Base-by-base conservation (phyloP, 2,113 vertebrate species). In the Dipodomys ordii region DNA sequence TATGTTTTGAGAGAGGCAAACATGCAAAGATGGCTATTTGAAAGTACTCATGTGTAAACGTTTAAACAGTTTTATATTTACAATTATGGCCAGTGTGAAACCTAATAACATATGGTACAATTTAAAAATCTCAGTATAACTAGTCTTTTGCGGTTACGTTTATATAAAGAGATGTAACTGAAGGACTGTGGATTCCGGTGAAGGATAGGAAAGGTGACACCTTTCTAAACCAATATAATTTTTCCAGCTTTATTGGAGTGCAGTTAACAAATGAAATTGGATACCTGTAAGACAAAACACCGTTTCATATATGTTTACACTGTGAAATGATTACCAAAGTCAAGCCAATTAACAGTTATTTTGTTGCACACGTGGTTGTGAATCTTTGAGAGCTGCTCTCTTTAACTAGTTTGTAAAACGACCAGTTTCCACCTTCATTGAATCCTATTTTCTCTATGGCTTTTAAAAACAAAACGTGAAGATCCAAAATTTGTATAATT, bases 1-100 rank as follows among this genome's bases (percentile, higher is more conserved):
- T 78, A 46, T 65, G 16, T 85, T 93, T 88, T 82, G 87, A 71
- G 73, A 92, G 67, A 65, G 39, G 16, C 57, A 84, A 83, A 80
- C 68, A 11, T 69, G 16, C 87, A n/a, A 72, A 30, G 39, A 44
- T 60, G 25, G n/a, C 3, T 60, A 28, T 68, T 13, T 73, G 4
- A 22, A 32, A 35, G 1, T 16, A 6, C n/a, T 20, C 53, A 39
- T 72, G 27, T 73, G 49, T 46, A 69, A 76, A 78, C 7, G 79
- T 32, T 92, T 62, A 2, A 30, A 81, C 86, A 83, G 18, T 49
- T 69, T 28, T 22, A 25, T 69, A 60, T 79, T 88, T 92, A 65
- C 44, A 69, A 22, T 74, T 6, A 44, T 88, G 35, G 3, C 68
- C 69, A 80, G 46, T 84, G 39, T 87, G 87, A 30, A 23, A 82